Base-by-base conservation (phyloP, 2,113 vertebrate genomes). In the Takifugu flavidus region DNA sequence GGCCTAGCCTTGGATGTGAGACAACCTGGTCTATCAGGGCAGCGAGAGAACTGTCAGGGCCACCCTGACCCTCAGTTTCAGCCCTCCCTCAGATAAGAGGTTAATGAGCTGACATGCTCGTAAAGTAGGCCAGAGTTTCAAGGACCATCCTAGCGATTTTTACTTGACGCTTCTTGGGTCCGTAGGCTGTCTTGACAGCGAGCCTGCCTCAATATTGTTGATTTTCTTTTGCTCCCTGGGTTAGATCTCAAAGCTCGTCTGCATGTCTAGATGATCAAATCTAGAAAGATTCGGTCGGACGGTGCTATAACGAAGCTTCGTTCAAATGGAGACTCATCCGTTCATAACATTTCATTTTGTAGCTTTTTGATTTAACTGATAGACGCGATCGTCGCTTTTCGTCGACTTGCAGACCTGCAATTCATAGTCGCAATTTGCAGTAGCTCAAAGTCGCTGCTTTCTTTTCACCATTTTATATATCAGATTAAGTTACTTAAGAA, bases 61-160 rank as follows among this genome's bases (percentile, higher is more conserved):
- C 74, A 58, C 11, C 55, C 74, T 74, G 81, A 85, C 81, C 80
- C 27, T 67, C 20, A 14, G 27, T 50, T 49, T 66, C 74, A 20
- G 64, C 55, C 45, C 53, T 13, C 45, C 52, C 59, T 58, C 26
- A 60, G 79, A 82, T 80, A 84, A 65, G 50, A 70, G 5, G 45
- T 50, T 82, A 77, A 78, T 67, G 53, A 73, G 56, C 46, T 66
- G 57, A 64, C 72, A 64, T 53, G 25, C 59, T 78, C 65, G 31
- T 25, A 44, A 68, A 59, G 51, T 51, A 56, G 52, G 28, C 12
- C 26, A 4, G 2, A 59, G n/a, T 51, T 14, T 62, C 70, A 77
- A 75, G 56, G 58, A 56, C 44, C 49, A 42, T 11, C 8, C 46
- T 13, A 1, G 25, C 6, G 43, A 2, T 49, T 53, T 61, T 59